Conservation (phyloP, 64 coral and sea anemone species). For the Actinia tenebrosa region DNA sequence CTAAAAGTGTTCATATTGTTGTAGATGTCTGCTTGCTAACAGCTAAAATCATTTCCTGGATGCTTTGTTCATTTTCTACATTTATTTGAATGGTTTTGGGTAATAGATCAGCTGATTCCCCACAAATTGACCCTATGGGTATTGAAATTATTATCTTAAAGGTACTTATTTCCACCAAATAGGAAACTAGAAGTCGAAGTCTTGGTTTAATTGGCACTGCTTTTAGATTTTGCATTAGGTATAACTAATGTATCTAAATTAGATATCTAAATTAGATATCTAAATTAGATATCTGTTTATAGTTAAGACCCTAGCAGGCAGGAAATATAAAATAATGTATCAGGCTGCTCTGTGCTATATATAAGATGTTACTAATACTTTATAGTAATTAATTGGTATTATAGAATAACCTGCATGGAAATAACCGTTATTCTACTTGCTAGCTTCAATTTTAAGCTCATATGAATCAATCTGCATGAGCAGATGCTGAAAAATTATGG, state of each 20-base stretch:
- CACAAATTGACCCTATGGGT: not conserved
- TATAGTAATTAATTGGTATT: not conserved
- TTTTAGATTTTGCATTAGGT: not conserved
- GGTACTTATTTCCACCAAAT: not conserved
- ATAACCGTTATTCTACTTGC: not conserved
- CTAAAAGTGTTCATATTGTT: not conserved
- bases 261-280: not conserved
- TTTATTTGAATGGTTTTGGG: not conserved
- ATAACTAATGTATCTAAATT: not conserved
- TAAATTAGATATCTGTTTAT: not conserved
- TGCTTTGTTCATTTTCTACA: not conserved
- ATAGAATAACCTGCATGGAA: not conserved
- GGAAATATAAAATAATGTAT: not conserved
- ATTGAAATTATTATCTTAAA: not conserved
- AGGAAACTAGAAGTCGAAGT: not conserved
- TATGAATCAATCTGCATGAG: too few relatives aligned
- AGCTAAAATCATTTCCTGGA: not conserved
- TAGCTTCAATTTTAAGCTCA: not conserved
- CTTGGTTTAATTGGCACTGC: not conserved
- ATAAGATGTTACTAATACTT: not conserved
- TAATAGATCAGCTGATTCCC: not conserved
- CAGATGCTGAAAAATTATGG: not conserved
- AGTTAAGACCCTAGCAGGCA: not conserved
- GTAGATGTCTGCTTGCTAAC: not conserved
- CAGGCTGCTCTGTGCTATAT: too few relatives aligned